These are phyloP conservation scores for Pachyrhynchus sulphureomaculatus DNA, from an alignment of 1,140 invertebrate genomes.

Conservation along the genomic window DNA sequence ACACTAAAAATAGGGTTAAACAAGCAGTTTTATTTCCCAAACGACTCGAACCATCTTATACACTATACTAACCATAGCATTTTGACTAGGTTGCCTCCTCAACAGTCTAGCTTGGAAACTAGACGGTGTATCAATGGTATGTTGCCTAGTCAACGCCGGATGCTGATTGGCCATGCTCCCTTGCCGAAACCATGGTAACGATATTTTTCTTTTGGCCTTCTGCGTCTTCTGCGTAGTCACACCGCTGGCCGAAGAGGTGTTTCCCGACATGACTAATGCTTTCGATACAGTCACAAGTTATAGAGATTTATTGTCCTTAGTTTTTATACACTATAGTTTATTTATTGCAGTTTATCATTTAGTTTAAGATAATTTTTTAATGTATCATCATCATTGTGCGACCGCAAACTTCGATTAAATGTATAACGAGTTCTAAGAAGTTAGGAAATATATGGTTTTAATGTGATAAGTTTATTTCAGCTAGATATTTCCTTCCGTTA, in stretches of 20 bases:
- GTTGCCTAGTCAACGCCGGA: slow-evolving; percentile 73
- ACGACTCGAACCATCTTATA: not conserved
- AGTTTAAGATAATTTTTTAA: no score
- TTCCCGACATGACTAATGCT: slow-evolving; percentile 23
- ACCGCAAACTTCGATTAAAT: not conserved
- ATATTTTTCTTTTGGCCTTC: slow-evolving; percentile 80
- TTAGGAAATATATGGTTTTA: no score
- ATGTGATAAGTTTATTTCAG: no score
- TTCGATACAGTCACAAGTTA: not conserved
- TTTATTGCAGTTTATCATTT: no score
- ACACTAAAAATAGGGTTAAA: no score
- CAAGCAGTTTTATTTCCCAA: not conserved
- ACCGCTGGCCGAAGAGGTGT: slow-evolving; percentile 49
- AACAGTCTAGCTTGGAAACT: slow-evolving; percentile 72
- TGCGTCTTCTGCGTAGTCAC: slow-evolving; percentile 52
- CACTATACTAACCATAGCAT: slow-evolving; percentile 47
- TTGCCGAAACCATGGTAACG: slow-evolving; percentile 84
- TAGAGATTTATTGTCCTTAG: no score
- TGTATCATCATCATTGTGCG: no score
- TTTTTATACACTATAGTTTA: no score
- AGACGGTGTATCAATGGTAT: slow-evolving; percentile 86
- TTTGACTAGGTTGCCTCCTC: slow-evolving; percentile 59
- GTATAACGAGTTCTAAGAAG: no score
- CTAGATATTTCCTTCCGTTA: no score
- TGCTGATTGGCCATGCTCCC: slow-evolving; percentile 69